These are phyloP conservation scores for Spisula subtruncata DNA, from an alignment of 2,888 invertebrate genomes.

Conservation along the genomic window DNA sequence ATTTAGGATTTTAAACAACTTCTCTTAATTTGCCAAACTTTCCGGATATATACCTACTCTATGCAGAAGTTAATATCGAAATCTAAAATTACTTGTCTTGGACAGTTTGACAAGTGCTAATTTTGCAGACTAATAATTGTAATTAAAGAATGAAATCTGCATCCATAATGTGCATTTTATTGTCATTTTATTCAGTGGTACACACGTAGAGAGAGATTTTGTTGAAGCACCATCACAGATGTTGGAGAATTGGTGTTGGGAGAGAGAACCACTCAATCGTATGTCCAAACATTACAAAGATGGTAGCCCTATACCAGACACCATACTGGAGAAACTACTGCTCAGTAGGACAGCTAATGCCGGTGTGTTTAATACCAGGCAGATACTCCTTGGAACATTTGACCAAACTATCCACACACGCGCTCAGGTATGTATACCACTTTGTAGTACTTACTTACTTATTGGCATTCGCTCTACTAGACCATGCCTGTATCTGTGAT, in stretches of 20 bases:
- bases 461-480: too few species aligned
- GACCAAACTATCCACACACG: constrained; percentile 88
- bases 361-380: constrained; percentile 88
- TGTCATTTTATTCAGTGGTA: constrained; percentile 85
- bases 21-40: too few species aligned
- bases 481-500: too few species aligned
- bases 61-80: too few species aligned
- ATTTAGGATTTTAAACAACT: too few species aligned
- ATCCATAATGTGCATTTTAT: too few species aligned
- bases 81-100: too few species aligned
- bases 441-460: not conserved
- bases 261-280: constrained; percentile 87
- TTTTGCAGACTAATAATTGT: too few species aligned
- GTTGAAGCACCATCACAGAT: constrained; percentile 89
- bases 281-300: constrained; percentile 88
- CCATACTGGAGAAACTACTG: constrained; percentile 87
- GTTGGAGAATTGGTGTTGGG: constrained; percentile 90
- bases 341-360: constrained; percentile 88
- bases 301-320: constrained; percentile 87
- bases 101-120: too few species aligned
- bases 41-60: too few species aligned
- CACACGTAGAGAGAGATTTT: constrained; percentile 89
- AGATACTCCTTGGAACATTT: constrained; percentile 88
- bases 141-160: too few species aligned
- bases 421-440: constrained; percentile 78